Evolutionary conservation across 2,113 vertebrate genomes (phyloP).

Genomic region (Laterallus jamaicensis): DNA sequence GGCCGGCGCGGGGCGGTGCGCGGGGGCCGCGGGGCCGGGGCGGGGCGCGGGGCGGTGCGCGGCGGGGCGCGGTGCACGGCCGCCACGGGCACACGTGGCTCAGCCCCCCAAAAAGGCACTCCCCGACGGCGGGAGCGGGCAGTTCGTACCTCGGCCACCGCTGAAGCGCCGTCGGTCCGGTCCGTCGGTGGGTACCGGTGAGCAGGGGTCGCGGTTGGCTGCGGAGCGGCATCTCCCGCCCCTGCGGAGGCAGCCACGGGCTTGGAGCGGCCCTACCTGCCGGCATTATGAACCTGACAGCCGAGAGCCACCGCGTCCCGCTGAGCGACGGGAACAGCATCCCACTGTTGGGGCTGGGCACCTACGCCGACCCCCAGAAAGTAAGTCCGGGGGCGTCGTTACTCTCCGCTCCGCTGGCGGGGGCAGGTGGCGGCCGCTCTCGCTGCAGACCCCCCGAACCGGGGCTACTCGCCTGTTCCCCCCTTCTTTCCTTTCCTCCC

Average conservation of each 20-base stretch:
- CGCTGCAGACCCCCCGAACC: not conserved
- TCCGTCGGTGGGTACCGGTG: not conserved
- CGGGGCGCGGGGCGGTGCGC: not conserved
- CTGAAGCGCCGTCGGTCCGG: not conserved
- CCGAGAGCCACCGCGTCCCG: slow-evolving; percentile 76
- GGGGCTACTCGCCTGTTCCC: not conserved
- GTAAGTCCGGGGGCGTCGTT: slow-evolving; percentile 70
- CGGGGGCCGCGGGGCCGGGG: not conserved
- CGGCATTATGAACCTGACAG: slow-evolving; percentile 74
- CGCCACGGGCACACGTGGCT: slow-evolving; percentile 38
- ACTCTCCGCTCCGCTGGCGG: not conserved
- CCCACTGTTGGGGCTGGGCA: slow-evolving; percentile 89
- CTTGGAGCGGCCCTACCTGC: not conserved
- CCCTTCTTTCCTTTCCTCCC: not conserved
- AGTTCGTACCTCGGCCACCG: not conserved
- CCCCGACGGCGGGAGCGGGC: not conserved
- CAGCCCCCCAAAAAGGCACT: slow-evolving; percentile 54
- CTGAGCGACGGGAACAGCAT: slow-evolving; percentile 87
- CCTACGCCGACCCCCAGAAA: slow-evolving; percentile 80
- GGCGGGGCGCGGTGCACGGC: not conserved
- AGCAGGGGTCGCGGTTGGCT: not conserved
- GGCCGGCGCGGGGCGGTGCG: not conserved
- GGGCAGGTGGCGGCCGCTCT: not conserved
- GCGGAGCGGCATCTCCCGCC: not conserved
- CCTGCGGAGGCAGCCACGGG: not conserved